Evolutionary conservation across 1,140 invertebrate species (phyloP), one percentile per base, ranked within the genome.

Genomic region (Riptortus pedestris): DNA sequence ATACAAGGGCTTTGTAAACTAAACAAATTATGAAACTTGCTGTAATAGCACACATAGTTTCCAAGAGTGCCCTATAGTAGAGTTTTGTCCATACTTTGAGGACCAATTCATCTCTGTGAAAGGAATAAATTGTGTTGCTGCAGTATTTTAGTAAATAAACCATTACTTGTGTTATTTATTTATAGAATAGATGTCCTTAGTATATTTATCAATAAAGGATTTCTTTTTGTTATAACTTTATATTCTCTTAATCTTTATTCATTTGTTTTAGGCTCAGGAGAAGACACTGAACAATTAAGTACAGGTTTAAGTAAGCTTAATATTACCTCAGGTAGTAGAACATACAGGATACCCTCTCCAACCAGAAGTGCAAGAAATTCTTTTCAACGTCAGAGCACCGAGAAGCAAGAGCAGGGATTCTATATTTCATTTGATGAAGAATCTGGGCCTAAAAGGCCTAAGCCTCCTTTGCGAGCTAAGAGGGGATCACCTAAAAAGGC

Each of bases 391-490:
- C 60, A 51, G 64, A 65, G 68, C 68, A 60, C 71, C 70, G 57
- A 70, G 70, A 26, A 66, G n/a, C 77, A 74, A n/a, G 87, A 91
- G 73, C 90, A 91, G 76, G 91, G 91, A n/a, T 96, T 96, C 77
- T 94, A 95, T 73, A 93, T 96, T 71, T 90, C 90, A 24, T 93
- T 96, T 73, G 91, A 93, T 72, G 85, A 88, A 72, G 85, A 90
- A 57, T 68, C 72, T 48, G 82, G 82, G 64, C 91, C 91, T 2
- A 92, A 91, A 73, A 80, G 90, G 70, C 87, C 90, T 0, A 94
- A 94, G 76, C 91, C 92, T 0, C 88, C 90, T 28, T 75, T 93
- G 16, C 78, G 88, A 65, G 79, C 81, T 22, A 91, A 90, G 75
- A 81, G 82, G 62, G 77, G 76, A n/a, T 89, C 87, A 26, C 87